A percentile compares a stretch with the other conserved stretches of the same genome.
These are phyloP conservation scores for Cheilosia grossa DNA, from an alignment of 2,888 invertebrate species.

Conservation along the genomic window DNA sequence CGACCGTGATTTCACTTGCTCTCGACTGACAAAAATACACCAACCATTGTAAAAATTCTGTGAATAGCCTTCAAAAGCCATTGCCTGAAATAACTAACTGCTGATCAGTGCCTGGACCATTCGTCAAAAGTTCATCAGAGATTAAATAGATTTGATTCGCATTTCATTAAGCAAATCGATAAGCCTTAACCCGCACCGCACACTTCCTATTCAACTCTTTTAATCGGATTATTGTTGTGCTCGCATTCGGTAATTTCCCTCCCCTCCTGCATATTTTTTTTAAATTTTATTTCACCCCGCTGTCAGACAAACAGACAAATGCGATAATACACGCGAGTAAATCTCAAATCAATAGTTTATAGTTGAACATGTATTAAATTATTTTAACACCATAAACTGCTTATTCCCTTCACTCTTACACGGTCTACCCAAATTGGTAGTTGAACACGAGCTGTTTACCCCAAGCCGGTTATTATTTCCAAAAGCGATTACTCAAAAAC, in stretches of 20 bases:
- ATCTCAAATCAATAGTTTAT: constrained; percentile 31
- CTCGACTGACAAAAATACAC: too few species aligned
- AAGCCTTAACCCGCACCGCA: neutral
- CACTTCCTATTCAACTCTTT: constrained; percentile 9
- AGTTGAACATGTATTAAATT: constrained; percentile 16
- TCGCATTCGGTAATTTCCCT: constrained; percentile 4
- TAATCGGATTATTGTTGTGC: constrained; percentile 28
- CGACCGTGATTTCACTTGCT: too few species aligned
- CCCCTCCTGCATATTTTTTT: neutral
- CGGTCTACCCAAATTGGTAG: neutral
- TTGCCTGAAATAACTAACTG: too few species aligned
- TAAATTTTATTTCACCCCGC: too few species aligned
- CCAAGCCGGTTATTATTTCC: constrained; percentile 48
- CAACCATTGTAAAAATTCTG: too few species aligned
- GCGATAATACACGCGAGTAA: constrained; percentile 16
- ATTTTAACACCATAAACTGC: constrained; percentile 41
- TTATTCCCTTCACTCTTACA: constrained; percentile 1
- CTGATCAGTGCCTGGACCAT: too few species aligned
- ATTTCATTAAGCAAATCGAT: constrained; percentile 16
- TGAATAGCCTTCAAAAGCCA: too few species aligned
- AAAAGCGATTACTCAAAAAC: constrained; percentile 37
- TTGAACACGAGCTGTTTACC: constrained; percentile 32
- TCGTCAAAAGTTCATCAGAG: neutral
- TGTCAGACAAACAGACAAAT: constrained; percentile 12
- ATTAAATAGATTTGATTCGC: constrained; percentile 1